Evolutionary conservation across 2,888 invertebrate genomes (phyloP).

Genomic region (Invenusta paracnida): DNA sequence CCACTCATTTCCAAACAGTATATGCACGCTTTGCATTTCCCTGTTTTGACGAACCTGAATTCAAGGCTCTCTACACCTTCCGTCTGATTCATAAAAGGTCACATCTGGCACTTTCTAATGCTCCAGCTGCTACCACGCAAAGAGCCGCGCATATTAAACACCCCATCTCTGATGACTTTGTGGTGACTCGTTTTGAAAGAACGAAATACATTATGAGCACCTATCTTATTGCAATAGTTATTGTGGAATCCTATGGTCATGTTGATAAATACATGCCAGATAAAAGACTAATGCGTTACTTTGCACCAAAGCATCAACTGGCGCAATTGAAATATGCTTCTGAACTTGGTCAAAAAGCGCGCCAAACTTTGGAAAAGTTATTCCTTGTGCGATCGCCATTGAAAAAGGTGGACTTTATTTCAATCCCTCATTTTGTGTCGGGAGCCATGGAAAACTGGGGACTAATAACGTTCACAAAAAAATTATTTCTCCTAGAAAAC

Average conservation of each 20-base stretch:
- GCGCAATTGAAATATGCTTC: neutral
- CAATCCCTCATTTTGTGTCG: neutral
- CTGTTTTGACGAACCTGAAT: neutral
- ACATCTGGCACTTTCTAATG: neutral
- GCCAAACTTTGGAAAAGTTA: neutral
- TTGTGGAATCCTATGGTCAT: neutral
- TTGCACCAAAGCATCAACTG: neutral
- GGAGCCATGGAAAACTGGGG: neutral
- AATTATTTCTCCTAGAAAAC: neutral
- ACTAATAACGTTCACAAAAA: neutral
- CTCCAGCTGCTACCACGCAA: neutral
- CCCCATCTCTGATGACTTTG: neutral
- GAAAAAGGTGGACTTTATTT: neutral
- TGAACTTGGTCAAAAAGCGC: neutral
- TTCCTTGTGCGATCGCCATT: neutral
- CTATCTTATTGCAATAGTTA: neutral
- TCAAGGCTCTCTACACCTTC: neutral
- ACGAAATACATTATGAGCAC: neutral
- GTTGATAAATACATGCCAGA: neutral
- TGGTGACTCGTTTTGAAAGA: neutral
- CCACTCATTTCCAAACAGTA: neutral
- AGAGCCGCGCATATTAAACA: neutral
- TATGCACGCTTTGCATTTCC: neutral
- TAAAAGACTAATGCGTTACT: neutral
- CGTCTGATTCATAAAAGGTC: neutral